These are phyloP conservation scores for Aphaenogaster rudis DNA, from an alignment of 1,140 invertebrate genomes.

Conservation along the genomic window DNA sequence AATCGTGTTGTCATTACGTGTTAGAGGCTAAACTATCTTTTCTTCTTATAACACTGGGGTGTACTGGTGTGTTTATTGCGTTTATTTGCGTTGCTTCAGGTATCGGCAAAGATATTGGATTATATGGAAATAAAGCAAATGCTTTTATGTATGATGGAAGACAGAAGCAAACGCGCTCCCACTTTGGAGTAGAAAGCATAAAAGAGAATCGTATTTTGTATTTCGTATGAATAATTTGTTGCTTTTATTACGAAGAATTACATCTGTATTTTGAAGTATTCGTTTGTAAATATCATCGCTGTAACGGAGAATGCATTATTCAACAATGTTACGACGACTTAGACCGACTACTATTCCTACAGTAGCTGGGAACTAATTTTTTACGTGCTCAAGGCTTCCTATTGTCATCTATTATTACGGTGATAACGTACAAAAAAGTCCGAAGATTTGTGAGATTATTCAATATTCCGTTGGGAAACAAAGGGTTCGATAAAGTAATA, in stretches of 20 bases:
- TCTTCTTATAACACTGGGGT: neutral
- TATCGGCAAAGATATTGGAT: slow-evolving; percentile 48
- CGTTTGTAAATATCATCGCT: slow-evolving; percentile 45
- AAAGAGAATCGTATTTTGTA: slow-evolving; percentile 2
- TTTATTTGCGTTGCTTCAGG: neutral
- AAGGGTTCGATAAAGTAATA: neutral
- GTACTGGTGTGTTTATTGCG: neutral
- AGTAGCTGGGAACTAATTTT: slow-evolving; percentile 17
- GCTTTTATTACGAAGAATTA: neutral
- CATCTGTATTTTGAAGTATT: slow-evolving; percentile 18
- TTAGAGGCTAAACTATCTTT: slow-evolving; percentile 20
- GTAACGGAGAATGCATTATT: slow-evolving; percentile 33
- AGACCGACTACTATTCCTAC: neutral
- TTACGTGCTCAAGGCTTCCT: slow-evolving; percentile 8
- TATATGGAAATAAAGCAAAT: slow-evolving; percentile 13
- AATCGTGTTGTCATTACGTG: slow-evolving; percentile 31
- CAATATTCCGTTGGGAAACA: neutral
- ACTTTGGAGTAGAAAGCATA: slow-evolving; percentile 6
- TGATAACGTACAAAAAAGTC: slow-evolving; percentile 30
- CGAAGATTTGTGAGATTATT: slow-evolving; percentile 3
- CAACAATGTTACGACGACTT: slow-evolving; percentile 1
- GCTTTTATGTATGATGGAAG: slow-evolving; percentile 7
- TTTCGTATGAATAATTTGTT: slow-evolving; percentile 53
- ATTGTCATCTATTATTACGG: slow-evolving; percentile 29
- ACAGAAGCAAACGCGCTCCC: neutral